These are phyloP conservation scores for Agrilus planipennis DNA, from an alignment of 1,140 invertebrate genomes.

Conservation along the genomic window DNA sequence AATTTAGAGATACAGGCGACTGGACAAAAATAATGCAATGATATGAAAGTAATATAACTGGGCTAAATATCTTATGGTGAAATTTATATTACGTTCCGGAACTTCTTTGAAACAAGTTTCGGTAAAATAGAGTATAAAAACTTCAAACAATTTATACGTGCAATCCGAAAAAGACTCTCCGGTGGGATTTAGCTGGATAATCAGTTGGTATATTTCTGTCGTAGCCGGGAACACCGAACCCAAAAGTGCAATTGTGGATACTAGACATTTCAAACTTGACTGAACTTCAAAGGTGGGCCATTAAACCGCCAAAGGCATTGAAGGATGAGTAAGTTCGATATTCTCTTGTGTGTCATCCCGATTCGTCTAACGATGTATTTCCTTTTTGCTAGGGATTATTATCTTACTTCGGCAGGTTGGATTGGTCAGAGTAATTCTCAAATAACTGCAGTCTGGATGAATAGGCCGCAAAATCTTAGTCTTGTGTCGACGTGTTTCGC, in stretches of 20 bases:
- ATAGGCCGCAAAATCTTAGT: constrained; percentile 77
- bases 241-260: constrained; percentile 66
- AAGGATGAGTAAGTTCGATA: constrained; percentile 51
- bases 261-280: constrained; percentile 59
- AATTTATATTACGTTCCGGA: too few species aligned
- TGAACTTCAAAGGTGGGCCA: constrained; percentile 44
- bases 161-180: too few species aligned
- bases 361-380: constrained; percentile 2
- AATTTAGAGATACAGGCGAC: too few species aligned
- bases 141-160: too few species aligned
- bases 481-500: constrained; percentile 66
- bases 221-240: constrained; percentile 74
- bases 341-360: not conserved
- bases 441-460: constrained; percentile 80
- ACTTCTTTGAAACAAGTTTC: too few species aligned
- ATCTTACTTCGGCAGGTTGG: constrained; percentile 84
- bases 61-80: too few species aligned
- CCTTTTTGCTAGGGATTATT: constrained; percentile 64
- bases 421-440: constrained; percentile 58
- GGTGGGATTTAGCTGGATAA: too few species aligned
- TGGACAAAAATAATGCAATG: too few species aligned
- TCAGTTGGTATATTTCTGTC: constrained; percentile 1
- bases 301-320: constrained; percentile 55
- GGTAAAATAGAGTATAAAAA: too few species aligned
- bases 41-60: too few species aligned